These are phyloP conservation scores for Ostrea denselamellosa DNA, from an alignment of 1,140 invertebrate species.

Conservation along the genomic window DNA sequence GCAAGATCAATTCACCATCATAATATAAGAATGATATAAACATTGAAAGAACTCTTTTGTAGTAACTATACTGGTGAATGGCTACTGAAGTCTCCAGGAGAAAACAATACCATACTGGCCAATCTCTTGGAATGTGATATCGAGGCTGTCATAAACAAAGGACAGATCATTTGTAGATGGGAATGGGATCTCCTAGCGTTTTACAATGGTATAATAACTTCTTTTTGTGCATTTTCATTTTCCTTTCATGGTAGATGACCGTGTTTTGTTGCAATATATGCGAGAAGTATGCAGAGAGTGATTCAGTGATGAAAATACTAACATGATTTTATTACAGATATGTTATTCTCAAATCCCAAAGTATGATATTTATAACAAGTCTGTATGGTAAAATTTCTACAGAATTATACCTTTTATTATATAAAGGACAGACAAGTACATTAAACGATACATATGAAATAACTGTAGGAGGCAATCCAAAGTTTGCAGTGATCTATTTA, in stretches of 20 bases:
- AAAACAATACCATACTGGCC: not conserved
- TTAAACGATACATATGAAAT: no score
- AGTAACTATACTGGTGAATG: conserved; percentile 5
- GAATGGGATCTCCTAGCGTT: not conserved
- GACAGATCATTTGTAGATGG: not conserved
- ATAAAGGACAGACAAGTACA: no score
- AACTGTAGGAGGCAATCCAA: no score
- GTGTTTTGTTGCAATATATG: not conserved
- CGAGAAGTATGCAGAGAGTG: no score
- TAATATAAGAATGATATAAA: not conserved
- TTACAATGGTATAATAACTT: not conserved
- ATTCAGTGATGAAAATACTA: no score
- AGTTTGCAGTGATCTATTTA: no score
- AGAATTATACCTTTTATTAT: no score
- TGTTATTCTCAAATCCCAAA: no score
- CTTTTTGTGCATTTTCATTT: not conserved
- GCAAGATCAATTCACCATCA: no score
- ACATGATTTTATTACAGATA: no score
- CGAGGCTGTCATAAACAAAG: not conserved
- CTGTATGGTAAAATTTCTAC: no score
- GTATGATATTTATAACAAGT: no score
- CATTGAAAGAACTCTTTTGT: not conserved
- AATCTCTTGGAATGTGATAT: not conserved
- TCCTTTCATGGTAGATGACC: not conserved
- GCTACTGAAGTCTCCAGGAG: not conserved